Evolutionary conservation across 2,113 vertebrate genomes (phyloP).

Genomic region (Spea multiplicata): DNA sequence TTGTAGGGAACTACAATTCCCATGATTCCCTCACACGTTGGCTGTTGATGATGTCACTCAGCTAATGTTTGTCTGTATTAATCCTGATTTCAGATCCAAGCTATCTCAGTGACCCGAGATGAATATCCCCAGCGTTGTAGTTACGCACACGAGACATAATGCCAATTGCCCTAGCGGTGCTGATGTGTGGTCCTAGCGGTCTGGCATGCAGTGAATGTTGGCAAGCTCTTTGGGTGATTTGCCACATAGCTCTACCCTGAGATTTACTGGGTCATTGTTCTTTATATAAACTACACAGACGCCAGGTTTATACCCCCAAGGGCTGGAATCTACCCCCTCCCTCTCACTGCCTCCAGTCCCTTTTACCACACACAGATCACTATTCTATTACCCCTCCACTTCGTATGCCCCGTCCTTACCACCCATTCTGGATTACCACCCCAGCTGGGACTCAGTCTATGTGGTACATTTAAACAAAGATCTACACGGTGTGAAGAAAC

Average conservation of each 20-base stretch:
- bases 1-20: no score
- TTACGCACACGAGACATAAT: neutral
- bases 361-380: neutral
- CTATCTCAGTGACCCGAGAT: no score
- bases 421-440: neutral
- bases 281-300: slow-evolving; percentile 23
- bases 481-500: no score
- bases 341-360: neutral
- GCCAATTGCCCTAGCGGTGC: neutral
- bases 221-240: neutral
- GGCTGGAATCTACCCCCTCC: slow-evolving; percentile 5
- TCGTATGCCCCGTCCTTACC: neutral
- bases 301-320: slow-evolving; percentile 13
- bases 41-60: no score
- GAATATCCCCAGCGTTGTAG: no score
- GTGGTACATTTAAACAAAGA: neutral
- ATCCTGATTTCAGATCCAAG: no score
- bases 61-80: no score
- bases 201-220: slow-evolving; percentile 37
- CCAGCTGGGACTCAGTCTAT: neutral
- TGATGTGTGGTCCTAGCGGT: slow-evolving; percentile 27
- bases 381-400: neutral
- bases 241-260: neutral
- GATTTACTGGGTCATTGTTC: slow-evolving; percentile 34
- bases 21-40: neutral